Evolutionary conservation across 2,888 invertebrate genomes (phyloP).

Genomic region (Drosophila robusta): DNA sequence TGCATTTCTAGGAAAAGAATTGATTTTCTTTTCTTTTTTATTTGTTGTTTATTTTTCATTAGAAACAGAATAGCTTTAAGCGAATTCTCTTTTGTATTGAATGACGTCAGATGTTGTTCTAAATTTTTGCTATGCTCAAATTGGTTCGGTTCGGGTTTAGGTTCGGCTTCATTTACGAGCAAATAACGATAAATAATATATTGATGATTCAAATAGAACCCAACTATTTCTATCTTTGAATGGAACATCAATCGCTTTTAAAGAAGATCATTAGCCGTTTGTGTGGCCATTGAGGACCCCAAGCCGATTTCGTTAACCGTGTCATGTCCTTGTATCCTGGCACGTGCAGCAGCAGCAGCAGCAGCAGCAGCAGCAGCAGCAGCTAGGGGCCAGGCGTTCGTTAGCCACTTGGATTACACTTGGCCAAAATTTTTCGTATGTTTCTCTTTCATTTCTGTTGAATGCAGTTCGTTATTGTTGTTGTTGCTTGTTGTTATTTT

Average conservation of each 20-base stretch:
- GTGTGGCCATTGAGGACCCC: too few species aligned
- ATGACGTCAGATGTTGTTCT: too few species aligned
- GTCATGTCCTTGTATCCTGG: conserved; percentile 15
- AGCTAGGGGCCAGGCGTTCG: conserved; percentile 18
- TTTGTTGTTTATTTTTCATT: too few species aligned
- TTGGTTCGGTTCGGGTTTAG: neutral
- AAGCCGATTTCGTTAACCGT: conserved; percentile 8
- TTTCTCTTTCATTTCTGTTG: conserved; percentile 32
- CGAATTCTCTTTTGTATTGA: too few species aligned
- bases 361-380: neutral
- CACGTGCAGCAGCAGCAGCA: conserved; percentile 1
- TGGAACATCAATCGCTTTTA: neutral
- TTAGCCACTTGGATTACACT: conserved; percentile 66
- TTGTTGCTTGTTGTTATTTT: conserved; percentile 12
- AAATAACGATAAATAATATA: too few species aligned
- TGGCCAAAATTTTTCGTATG: conserved; percentile 49
- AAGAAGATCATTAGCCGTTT: neutral
- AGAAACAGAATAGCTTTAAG: too few species aligned
- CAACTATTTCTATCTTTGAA: too few species aligned
- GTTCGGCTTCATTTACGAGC: neutral
- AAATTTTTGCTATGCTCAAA: too few species aligned
- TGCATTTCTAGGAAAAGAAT: too few species aligned
- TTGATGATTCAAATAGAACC: too few species aligned
- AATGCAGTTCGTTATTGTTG: conserved; percentile 26
- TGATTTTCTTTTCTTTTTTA: too few species aligned